Evolutionary conservation across 2,888 invertebrate genomes (phyloP), one percentile per base, ranked within the genome.

Genomic region (Tetranychus truncatus): DNA sequence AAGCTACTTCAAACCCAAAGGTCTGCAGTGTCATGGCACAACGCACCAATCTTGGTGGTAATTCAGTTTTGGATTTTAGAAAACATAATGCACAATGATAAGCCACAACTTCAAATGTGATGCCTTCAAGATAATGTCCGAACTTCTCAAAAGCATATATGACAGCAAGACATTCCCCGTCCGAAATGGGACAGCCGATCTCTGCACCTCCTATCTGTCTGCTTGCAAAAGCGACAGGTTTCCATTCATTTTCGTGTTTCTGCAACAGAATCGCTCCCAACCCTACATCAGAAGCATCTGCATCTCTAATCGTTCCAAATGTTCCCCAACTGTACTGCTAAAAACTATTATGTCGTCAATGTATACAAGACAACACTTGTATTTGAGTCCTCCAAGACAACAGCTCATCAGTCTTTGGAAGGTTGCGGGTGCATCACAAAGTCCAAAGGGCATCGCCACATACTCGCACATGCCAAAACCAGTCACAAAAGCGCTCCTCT

Each of bases 401-500:
- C 67, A 45, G 45, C 78, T 76, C 77, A 80, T 77, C 24, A 78
- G 67, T n/a, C 79, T 72, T 73, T 80, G 76, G 74, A 80, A 80
- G 6, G 78, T 78, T 8, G 77, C 75, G 1, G 78, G 79, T 0
- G 78, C 75, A 73, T 77, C 78, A 11, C 69, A 75, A 8, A 80
- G 74, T 0, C 80, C 78, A 34, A 80, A 80, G 11, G 79, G 77
- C 75, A 80, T 69, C 4, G 76, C 76, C 1, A 73, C 66, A 8
- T 74, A 80, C n/a, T 78, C 72, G 67, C 71, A 80, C 2, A 78
- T 72, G 1, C 79, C 79, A 15, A 72, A 24, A 24, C 55, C 71
- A 9, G 78, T 79, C 6, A 74, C 74, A 71, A 81, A 80, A 3
- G 80, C 79, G 1, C 80, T 80, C 21, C 79, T 79, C 1, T 77